Percentiles rank a stretch among this genome's conserved stretches.
Evolutionary conservation across 2,888 invertebrate genomes (phyloP).

Genomic region (Mellilla xanthometata): DNA sequence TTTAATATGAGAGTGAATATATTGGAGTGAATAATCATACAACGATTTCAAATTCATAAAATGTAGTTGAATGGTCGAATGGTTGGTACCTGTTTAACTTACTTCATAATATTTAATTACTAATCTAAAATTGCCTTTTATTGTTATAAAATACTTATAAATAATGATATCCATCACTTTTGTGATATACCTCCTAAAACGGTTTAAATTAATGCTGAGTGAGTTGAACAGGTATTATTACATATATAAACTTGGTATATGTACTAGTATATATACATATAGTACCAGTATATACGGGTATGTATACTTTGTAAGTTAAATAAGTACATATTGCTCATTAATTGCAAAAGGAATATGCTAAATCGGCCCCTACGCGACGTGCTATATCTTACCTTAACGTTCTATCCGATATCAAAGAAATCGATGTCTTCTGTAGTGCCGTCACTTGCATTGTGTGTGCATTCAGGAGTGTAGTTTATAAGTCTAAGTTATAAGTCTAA

Average conservation of each 20-base stretch:
- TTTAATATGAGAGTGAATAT: constrained; percentile 15
- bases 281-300: too few species aligned
- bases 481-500: too few species aligned
- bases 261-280: too few species aligned
- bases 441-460: too few species aligned
- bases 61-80: constrained; percentile 30
- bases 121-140: constrained; percentile 45
- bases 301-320: too few species aligned
- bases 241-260: constrained; percentile 21
- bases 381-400: too few species aligned
- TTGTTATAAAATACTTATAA: constrained; percentile 34
- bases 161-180: constrained; percentile 46
- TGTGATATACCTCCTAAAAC: constrained; percentile 37
- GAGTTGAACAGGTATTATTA: constrained; percentile 42
- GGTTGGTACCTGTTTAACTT: constrained; percentile 39
- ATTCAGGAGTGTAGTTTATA: too few species aligned
- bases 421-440: too few species aligned
- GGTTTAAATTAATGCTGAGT: constrained; percentile 36
- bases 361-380: too few species aligned
- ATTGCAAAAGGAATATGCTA: too few species aligned
- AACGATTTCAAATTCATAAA: constrained; percentile 28
- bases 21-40: constrained; percentile 28
- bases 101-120: constrained; percentile 37
- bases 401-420: too few species aligned
- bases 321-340: too few species aligned